Base-by-base conservation (phyloP, 2,888 invertebrate species). In the Oscheius sp. region DNA sequence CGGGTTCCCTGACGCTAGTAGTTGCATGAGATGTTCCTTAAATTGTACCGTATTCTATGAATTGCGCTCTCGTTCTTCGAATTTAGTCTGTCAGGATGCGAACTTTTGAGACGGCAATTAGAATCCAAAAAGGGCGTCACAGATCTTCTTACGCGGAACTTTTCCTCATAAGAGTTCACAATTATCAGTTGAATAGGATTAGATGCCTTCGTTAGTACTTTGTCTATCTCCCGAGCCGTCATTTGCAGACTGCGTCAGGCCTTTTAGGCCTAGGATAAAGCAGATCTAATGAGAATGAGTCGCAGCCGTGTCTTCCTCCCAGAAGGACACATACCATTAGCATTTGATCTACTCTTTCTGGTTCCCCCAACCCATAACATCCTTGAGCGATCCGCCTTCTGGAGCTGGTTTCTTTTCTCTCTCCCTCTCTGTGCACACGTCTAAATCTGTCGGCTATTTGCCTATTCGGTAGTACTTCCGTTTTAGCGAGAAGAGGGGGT, bases 261-360 rank as follows among this genome's bases (percentile, higher is more conserved):
- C 32, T 0, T 21, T 21, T 11, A n/a, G 58, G 7, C 57, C 35
- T 37, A 13, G 60, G 60, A 60, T 60, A 60, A 35, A 58, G 58
- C 42, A 37, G 60, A 13, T 60, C 60, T 60, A 60, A 60, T 60
- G 60, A 60, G 60, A 60, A 60, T 60, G 60, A 60, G 60, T 60
- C 60, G 60, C 60, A 60, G 60, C 60, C 35, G 60, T 33, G 60
- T 53, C 29, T 53, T 53, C 53, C 58, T 13, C 58, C 58, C 58
- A 33, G 29, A 29, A 32, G 33, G 29, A 21, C 29, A 58, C 29
- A 21, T 29, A 33, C 1, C 11, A 33, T 33, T 35, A 60, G 11
- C 32, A 60, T 60, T 60, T 60, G 32, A 29, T 60, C 33, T 11
- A 13, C n/a, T 21, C 58, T 32, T 53, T 29, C 2, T 21, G 53